Percentiles rank a stretch among this genome's conserved stretches.
Evolutionary conservation across 2,797 vertebrate genomes (phyloP).

Genomic region (Hydrocynus forskahlii): DNA sequence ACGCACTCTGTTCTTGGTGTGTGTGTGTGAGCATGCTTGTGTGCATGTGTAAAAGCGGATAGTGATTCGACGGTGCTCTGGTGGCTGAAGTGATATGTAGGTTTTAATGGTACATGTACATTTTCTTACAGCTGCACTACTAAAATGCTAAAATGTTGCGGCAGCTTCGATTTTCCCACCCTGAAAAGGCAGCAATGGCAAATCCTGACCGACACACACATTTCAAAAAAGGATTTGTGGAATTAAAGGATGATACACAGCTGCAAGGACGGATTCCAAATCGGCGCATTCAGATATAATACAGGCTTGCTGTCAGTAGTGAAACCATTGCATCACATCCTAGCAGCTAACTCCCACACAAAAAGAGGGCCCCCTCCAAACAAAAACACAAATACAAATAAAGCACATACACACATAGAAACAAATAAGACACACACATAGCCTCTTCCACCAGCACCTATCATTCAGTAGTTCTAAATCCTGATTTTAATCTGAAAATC

Average conservation of each 20-base stretch:
- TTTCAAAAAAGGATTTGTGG: conserved; percentile 6
- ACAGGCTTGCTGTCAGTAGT: neutral
- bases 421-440: neutral
- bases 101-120: conserved; percentile 38
- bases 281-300: conserved; percentile 15
- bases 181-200: conserved; percentile 3
- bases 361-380: conserved; percentile 28
- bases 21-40: conserved; percentile 22
- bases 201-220: conserved; percentile 20
- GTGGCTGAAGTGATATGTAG: conserved; percentile 24
- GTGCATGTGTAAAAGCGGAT: neutral
- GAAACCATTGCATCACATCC: conserved; percentile 2
- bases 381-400: conserved; percentile 3
- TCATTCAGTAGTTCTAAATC: neutral
- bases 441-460: neutral
- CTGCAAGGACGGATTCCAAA: conserved; percentile 4
- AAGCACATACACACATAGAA: neutral
- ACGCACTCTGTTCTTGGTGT: conserved; percentile 33
- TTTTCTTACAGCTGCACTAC: neutral
- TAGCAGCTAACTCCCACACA: conserved; percentile 48
- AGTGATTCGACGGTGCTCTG: neutral
- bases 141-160: neutral
- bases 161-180: neutral
- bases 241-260: conserved; percentile 33
- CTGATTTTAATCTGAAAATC: conserved; percentile 3